Evolutionary conservation across 2,888 invertebrate genomes (phyloP).

Genomic region (Onthophagus sagittarius): DNA sequence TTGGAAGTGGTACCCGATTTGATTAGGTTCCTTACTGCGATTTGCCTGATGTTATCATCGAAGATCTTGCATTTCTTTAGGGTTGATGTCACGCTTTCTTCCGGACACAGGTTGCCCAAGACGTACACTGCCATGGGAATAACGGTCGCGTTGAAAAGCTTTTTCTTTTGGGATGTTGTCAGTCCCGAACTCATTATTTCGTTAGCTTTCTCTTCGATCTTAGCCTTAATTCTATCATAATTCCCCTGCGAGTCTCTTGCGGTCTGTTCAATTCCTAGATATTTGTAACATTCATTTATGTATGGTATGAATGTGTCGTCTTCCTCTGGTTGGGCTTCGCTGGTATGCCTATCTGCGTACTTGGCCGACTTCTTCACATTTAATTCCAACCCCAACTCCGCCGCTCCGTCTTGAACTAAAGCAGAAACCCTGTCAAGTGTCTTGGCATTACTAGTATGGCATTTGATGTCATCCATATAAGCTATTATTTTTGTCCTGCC

Average conservation of each 20-base stretch:
- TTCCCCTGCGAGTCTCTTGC: background rate
- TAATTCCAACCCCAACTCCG: background rate
- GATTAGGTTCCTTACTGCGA: background rate
- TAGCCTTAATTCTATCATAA: background rate
- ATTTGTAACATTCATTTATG: background rate
- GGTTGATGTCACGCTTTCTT: background rate
- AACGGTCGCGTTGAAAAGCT: background rate
- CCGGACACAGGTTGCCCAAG: background rate
- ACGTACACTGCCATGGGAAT: background rate
- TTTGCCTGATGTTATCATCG: background rate
- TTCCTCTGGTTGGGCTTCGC: background rate
- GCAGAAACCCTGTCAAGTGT: conserved; percentile 4
- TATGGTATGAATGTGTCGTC: background rate
- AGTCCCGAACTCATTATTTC: background rate
- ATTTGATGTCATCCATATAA: background rate
- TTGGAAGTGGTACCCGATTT: conserved; percentile 9
- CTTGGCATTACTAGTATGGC: background rate
- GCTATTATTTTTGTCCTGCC: background rate
- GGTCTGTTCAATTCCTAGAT: background rate
- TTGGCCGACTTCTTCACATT: conserved; percentile 1
- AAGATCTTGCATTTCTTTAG: background rate
- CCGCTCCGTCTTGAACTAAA: background rate
- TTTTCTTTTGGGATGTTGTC: conserved; percentile 3
- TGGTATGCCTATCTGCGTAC: background rate
- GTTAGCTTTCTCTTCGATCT: background rate